Evolutionary conservation across 2,113 vertebrate species (phyloP), one percentile per base, ranked within the genome.

Genomic region (Empidonax traillii): DNA sequence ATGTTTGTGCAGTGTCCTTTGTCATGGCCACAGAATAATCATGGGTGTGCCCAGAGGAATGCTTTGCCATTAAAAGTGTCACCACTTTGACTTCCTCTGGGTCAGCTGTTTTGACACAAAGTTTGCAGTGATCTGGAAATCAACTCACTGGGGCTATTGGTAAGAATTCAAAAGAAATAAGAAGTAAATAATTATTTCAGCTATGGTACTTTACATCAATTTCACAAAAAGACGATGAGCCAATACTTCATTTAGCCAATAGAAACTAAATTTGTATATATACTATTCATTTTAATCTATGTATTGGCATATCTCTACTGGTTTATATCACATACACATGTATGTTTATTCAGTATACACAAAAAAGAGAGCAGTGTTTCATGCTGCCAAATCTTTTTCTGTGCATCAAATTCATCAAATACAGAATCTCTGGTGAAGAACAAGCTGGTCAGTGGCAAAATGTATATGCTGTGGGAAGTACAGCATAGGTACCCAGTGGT

Each of bases 221-320:
- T 93, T 94, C 51, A 71, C 91, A 93, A 62, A 62, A 62, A 86
- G 19, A 69, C 46, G 23, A 72, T 63, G 87, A 91, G 27, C 33
- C 63, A 80, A 78, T 51, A 75, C 19, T 89, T 89, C 78, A 74
- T 55, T 49, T 85, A 94, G 79, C 73, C 91, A 94, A 59, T 37
- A 68, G 87, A 93, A 96, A 86, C 55, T 89, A 91, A 71, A 87
- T 93, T 81, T 83, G 37, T 43, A 85, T 90, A 83, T 65, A 52
- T 39, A 28, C 19, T 63, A 20, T 88, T 83, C 14, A 56, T 77
- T 94, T 91, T 66, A 74, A 59, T 71, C 37, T 53, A 6, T 10
- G 1, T 46, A 43, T 73, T 49, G 21, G 19, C 2, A 10, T 63
- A 27, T 51, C 6, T 94, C 28, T 79, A 20, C 56, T 87, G 73